Base-by-base conservation (phyloP, 2,113 vertebrate species). In the Cyphomyrus discorhynchus region DNA sequence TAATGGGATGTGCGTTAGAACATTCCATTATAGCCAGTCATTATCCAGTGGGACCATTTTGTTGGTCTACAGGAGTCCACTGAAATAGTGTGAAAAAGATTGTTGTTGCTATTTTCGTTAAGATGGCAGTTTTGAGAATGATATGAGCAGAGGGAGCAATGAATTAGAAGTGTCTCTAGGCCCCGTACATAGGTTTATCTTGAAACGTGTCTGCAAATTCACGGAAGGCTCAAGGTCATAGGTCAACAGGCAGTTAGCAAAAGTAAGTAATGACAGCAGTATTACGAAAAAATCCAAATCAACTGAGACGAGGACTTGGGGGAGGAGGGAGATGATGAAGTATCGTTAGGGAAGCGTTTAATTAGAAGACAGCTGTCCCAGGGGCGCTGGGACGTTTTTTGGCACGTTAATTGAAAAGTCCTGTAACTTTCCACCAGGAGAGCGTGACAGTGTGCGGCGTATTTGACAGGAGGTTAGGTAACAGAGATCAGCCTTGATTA, bases 331-430 rank as follows among this genome's bases (percentile, higher is more conserved):
- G 50, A 35, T 56, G 50, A 87, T 87, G 85, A 35, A 87, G 17
- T 56, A 35, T 9, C 24, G 1, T 56, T 21, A 86, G 39, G 27
- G 84, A 52, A 52, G 46, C 84, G n/a, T 27, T 87, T 87, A 87
- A 87, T 87, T 53, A 52, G 85, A 35, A 87, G 85, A 87, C 47
- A 5, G 50, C 27, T 87, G 27, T 87, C 85, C 85, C 85, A 19
- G 50, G 50, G 50, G 85, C n/a, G 31, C 46, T 21, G 50, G 50
- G 21, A 87, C 50, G 0, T 39, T 53, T 56, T 27, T 19, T 53
- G 49, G 5, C 31, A 3, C 47, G 5, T 53, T 87, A 87, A 87
- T 87, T 56, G 85, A 87, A 87, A 87, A 87, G 27, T 50, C 85
- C 85, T 53, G 45, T 47, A 17, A 53, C 13, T 87, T 87, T 53